phyloP scores from a whole-genome alignment of 53 echinoderm and acorn worm species.

The Zoroaster sp. region DNA sequence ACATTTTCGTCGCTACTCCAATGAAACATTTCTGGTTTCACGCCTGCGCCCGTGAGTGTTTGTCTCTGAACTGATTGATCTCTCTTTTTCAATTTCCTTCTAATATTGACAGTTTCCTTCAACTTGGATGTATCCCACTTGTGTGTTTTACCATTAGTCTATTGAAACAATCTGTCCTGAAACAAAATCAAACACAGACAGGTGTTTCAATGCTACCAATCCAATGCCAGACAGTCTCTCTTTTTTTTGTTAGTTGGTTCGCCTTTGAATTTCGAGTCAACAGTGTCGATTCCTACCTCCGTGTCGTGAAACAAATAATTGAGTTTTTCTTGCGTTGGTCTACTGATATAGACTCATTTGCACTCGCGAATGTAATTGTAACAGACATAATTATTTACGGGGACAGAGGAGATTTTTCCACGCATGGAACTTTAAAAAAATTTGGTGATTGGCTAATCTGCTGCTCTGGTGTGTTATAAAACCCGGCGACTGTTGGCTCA shows the following conservation, averaged over 20 bases:
- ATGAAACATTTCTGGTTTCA: too few species aligned
- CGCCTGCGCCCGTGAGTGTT: too few species aligned
- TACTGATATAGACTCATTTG: too few species aligned
- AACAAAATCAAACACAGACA: conserved; percentile 3
- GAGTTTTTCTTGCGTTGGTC: background rate
- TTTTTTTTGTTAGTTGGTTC: background rate
- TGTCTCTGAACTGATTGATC: background rate
- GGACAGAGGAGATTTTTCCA: too few species aligned
- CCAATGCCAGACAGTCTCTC: background rate
- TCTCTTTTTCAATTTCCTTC: background rate
- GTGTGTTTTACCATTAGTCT: background rate
- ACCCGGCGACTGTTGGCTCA: too few species aligned
- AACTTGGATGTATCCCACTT: background rate
- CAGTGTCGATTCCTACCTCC: background rate
- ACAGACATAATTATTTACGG: too few species aligned
- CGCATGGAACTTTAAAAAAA: too few species aligned
- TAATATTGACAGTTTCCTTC: background rate
- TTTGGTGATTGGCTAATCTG: too few species aligned
- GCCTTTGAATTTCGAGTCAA: background rate
- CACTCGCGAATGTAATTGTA: too few species aligned
- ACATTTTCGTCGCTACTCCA: too few species aligned
- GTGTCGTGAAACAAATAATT: background rate
- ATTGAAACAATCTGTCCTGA: background rate
- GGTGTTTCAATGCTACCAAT: background rate
- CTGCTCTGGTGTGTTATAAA: too few species aligned